Conservation (phyloP, 2,113 vertebrate species). For the Xiphophorus maculatus region DNA sequence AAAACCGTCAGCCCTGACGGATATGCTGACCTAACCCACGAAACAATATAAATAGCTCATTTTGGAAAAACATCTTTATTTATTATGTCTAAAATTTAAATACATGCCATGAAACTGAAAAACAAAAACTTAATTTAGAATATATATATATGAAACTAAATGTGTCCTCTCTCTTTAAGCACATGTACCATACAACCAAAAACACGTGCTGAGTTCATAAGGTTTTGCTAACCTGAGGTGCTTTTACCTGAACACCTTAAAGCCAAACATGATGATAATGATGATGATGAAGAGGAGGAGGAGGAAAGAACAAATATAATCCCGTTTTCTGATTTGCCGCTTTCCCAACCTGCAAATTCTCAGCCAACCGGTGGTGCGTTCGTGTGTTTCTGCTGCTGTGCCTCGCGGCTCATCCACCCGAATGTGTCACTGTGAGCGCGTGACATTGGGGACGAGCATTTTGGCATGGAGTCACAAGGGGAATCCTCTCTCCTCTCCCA, state of each 20-base stretch:
- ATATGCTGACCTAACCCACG: too few species aligned
- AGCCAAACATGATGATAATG: neutral
- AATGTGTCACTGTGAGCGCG: slow-evolving; percentile 31
- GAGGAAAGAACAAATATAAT: neutral
- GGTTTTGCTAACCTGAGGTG: neutral
- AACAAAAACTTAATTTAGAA: too few species aligned
- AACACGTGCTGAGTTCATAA: neutral
- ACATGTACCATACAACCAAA: neutral
- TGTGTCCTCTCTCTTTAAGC: too few species aligned
- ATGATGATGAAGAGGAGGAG: slow-evolving; percentile 12
- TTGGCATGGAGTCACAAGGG: slow-evolving; percentile 62
- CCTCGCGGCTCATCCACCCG: slow-evolving; percentile 32
- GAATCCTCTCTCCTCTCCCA: slow-evolving; percentile 47
- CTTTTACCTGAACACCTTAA: slow-evolving; percentile 2
- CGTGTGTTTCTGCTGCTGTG: slow-evolving; percentile 17
- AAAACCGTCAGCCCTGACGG: too few species aligned
- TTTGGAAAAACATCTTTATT: too few species aligned
- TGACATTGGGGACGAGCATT: slow-evolving; percentile 64
- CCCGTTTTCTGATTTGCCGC: slow-evolving; percentile 6
- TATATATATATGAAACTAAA: too few species aligned
- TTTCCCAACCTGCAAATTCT: slow-evolving; percentile 18
- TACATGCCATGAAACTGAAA: too few species aligned
- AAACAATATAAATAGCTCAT: too few species aligned
- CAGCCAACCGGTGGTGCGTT: slow-evolving; percentile 9
- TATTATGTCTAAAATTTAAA: too few species aligned